phyloP scores from a whole-genome alignment of 2,113 vertebrate species.

The Melanerpes aurifrons region DNA sequence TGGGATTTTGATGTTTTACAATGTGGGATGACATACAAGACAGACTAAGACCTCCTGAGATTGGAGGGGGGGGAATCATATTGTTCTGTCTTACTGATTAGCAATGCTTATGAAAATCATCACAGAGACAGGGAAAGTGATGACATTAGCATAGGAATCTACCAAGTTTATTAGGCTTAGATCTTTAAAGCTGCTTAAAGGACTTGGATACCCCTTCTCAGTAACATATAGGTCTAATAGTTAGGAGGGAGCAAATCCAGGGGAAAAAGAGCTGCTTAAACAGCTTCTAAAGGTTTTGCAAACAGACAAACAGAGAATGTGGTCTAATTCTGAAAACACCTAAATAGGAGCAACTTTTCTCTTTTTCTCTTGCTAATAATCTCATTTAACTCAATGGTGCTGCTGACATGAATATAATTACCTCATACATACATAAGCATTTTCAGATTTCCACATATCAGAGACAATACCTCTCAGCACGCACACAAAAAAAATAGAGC shows the following conservation, averaged over 20 bases:
- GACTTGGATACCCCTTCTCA: background rate
- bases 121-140: background rate
- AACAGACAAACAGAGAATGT: background rate
- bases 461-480: background rate
- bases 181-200: conserved; percentile 44
- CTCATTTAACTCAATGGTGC: conserved; percentile 32
- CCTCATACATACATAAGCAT: conserved; percentile 13
- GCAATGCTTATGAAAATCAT: background rate
- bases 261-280: background rate
- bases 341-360: conserved; percentile 18
- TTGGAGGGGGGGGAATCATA: background rate
- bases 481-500: background rate
- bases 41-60: background rate
- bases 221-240: background rate
- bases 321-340: background rate
- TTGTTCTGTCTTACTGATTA: background rate
- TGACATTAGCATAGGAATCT: background rate
- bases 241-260: background rate
- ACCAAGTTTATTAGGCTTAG: background rate
- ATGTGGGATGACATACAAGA: background rate
- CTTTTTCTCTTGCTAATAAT: conserved; percentile 35
- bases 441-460: background rate
- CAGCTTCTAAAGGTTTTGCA: background rate
- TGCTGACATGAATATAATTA: conserved; percentile 42
- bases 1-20: background rate